phyloP scores from a whole-genome alignment of 2,888 invertebrate species.

The Clistopyga incitator region DNA sequence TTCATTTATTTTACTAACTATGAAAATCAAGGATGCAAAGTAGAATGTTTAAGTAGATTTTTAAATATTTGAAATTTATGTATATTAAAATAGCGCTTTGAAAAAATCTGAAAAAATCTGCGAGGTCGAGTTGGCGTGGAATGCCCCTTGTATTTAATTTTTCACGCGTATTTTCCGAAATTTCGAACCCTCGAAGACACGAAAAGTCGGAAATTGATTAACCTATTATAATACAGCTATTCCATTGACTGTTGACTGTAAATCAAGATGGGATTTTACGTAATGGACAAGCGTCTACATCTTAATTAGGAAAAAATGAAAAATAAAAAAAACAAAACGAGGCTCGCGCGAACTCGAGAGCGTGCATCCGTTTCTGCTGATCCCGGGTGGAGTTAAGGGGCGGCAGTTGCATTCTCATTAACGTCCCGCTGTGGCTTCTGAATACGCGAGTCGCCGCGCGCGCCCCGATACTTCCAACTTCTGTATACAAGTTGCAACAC shows the following conservation, averaged over 20 bases:
- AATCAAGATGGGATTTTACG: conserved; percentile 78
- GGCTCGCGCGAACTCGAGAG: conserved; percentile 60
- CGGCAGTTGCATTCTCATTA: conserved; percentile 77
- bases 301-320: conserved; percentile 77
- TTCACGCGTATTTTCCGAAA: no score
- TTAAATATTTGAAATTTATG: no score
- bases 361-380: conserved; percentile 75
- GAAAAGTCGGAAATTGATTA: not conserved
- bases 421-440: conserved; percentile 72
- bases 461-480: not conserved
- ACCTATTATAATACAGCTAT: conserved; percentile 1
- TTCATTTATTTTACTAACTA: no score
- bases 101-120: no score
- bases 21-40: no score
- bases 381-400: conserved; percentile 75
- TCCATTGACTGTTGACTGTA: conserved; percentile 59
- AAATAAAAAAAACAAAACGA: no score
- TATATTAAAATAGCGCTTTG: no score
- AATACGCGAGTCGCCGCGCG: conserved; percentile 46
- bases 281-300: conserved; percentile 76
- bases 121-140: no score
- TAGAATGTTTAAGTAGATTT: no score
- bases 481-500: not conserved
- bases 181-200: no score
- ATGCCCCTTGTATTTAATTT: no score